phyloP scores from a whole-genome alignment of 2,888 invertebrate species.

The Crepidodera aurea region DNA sequence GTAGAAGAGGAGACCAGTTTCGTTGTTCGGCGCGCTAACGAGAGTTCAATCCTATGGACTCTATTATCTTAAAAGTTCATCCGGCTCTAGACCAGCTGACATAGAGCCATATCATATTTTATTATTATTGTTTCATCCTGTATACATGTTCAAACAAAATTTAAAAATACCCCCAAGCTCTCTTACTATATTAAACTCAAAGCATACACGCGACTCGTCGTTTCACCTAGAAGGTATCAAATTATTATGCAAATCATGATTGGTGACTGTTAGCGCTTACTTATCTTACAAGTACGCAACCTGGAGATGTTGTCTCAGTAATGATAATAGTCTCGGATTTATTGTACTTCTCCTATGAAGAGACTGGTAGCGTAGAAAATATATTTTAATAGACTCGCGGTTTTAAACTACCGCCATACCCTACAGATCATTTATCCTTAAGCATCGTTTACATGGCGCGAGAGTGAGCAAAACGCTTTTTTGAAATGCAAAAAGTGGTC shows the following conservation, averaged over 20 bases:
- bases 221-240: constrained; percentile 30
- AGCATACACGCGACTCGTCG: neutral
- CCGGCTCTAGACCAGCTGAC: too few relatives aligned
- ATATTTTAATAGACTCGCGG: neutral
- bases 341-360: constrained; percentile 9
- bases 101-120: too few relatives aligned
- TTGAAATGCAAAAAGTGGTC: too few relatives aligned
- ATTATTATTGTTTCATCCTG: too few relatives aligned
- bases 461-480: too few relatives aligned
- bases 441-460: too few relatives aligned
- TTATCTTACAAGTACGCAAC: constrained; percentile 22
- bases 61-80: too few relatives aligned
- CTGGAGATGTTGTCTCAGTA: constrained; percentile 10
- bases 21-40: too few relatives aligned
- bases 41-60: too few relatives aligned
- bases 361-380: neutral
- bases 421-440: too few relatives aligned
- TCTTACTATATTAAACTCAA: constrained; percentile 28
- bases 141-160: neutral
- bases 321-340: constrained; percentile 24
- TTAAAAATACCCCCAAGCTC: neutral
- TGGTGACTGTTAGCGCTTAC: constrained; percentile 28
- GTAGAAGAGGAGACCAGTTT: too few relatives aligned
- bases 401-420: too few relatives aligned
- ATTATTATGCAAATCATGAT: constrained; percentile 37